Evolutionary conservation across 2,113 vertebrate species (phyloP).

Genomic region (Glareola pratincola): DNA sequence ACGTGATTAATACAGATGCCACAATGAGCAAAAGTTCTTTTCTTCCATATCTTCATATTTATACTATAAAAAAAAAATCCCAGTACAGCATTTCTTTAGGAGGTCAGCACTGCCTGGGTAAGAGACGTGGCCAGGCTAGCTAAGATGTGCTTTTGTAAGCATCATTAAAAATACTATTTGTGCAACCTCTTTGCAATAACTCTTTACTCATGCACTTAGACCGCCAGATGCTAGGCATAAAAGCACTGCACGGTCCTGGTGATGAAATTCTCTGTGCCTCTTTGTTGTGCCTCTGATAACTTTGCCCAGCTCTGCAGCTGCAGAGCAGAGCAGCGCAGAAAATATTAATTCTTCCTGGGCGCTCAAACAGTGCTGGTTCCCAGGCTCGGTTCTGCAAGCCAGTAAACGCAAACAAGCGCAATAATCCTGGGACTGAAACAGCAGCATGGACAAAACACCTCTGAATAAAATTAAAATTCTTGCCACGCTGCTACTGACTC

Average conservation of each 20-base stretch:
- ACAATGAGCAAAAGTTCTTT: background rate
- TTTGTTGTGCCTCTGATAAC: background rate
- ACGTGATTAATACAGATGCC: background rate
- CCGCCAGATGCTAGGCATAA: slow-evolving; percentile 16
- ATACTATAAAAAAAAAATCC: background rate
- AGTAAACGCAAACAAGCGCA: background rate
- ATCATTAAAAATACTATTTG: slow-evolving; percentile 21
- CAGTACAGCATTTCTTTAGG: background rate
- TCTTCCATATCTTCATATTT: background rate
- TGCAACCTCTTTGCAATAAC: slow-evolving; percentile 16
- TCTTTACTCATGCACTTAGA: slow-evolving; percentile 3
- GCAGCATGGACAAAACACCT: background rate
- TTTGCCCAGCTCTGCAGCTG: slow-evolving; percentile 4
- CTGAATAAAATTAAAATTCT: background rate
- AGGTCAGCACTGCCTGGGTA: background rate
- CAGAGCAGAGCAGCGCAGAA: background rate
- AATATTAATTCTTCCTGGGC: slow-evolving; percentile 27
- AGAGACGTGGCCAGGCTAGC: background rate
- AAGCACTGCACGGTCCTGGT: background rate
- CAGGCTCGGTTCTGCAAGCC: background rate
- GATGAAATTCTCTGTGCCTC: slow-evolving; percentile 7
- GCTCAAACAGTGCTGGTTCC: background rate
- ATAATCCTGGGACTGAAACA: background rate
- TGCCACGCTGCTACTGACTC: background rate
- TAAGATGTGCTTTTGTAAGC: slow-evolving; percentile 3